Evolutionary conservation across 2,797 vertebrate species (phyloP).

Genomic region (Falco rusticolus): DNA sequence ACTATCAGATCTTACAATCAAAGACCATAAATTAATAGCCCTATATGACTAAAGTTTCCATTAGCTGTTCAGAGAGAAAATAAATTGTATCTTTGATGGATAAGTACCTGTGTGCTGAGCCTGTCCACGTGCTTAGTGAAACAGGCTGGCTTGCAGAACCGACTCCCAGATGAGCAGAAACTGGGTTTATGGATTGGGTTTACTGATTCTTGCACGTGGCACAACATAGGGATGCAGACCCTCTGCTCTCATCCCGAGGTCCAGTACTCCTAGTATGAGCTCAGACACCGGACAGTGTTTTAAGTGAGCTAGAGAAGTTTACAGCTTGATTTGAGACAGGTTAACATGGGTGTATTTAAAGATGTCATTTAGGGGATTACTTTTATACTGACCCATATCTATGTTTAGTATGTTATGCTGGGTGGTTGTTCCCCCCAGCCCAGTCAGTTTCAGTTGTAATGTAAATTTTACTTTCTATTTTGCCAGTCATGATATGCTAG

Average conservation of each 20-base stretch:
- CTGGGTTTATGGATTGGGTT: neutral
- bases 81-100: neutral
- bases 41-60: neutral
- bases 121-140: neutral
- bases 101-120: neutral
- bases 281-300: neutral
- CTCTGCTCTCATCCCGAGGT: neutral
- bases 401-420: neutral
- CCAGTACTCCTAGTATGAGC: too few species aligned
- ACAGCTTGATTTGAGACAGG: neutral
- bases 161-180: neutral
- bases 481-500: neutral
- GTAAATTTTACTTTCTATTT: neutral
- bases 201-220: neutral
- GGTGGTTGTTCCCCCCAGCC: neutral
- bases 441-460: neutral
- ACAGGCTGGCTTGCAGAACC: neutral
- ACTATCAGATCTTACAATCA: neutral
- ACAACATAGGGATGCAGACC: fast-evolving
- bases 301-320: neutral
- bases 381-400: too few species aligned
- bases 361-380: neutral
- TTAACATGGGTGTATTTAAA: neutral
- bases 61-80: neutral
- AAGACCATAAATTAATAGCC: neutral